Conservation (phyloP, 1,140 invertebrate species). For the Polypedilum pembai region DNA sequence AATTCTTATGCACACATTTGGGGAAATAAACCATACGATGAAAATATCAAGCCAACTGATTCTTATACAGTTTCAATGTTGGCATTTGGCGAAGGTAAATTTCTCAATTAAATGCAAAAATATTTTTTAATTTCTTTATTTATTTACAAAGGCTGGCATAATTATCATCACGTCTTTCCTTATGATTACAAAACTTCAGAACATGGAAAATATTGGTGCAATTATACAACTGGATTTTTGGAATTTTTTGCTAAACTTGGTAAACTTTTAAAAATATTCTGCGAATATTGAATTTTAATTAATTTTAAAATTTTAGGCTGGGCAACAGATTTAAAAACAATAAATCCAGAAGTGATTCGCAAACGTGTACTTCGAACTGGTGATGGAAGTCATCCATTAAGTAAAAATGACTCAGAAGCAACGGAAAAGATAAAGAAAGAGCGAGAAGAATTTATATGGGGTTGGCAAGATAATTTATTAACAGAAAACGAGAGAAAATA, state of each 20-base stretch:
- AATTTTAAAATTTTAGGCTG: constrained; percentile 45
- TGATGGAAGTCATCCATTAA: constrained; percentile 30
- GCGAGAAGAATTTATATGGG: constrained; percentile 50
- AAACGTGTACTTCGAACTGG: constrained; percentile 30
- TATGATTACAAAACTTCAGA: constrained; percentile 66
- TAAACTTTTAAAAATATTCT: constrained; percentile 47
- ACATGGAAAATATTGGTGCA: constrained; percentile 46
- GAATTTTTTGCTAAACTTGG: constrained; percentile 54
- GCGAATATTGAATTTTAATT: constrained; percentile 45
- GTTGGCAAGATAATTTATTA: constrained; percentile 50
- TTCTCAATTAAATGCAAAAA: too few species aligned
- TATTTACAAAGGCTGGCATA: constrained; percentile 62
- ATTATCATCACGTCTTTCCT: constrained; percentile 71
- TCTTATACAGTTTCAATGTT: constrained; percentile 48
- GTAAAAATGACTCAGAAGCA: constrained; percentile 36
- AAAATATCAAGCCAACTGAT: constrained; percentile 48
- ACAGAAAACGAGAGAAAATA: too few species aligned
- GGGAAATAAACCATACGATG: constrained; percentile 58
- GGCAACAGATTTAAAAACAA: constrained; percentile 58
- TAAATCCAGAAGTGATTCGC: constrained; percentile 43
- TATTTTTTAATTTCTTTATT: constrained; percentile 37
- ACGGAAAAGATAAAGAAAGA: constrained; percentile 42
- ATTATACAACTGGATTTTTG: constrained; percentile 46
- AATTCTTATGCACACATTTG: constrained; percentile 62
- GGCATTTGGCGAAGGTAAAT: constrained; percentile 49